These are phyloP conservation scores for Limnephilus marmoratus DNA, from an alignment of 2,888 invertebrate genomes.

Conservation along the genomic window DNA sequence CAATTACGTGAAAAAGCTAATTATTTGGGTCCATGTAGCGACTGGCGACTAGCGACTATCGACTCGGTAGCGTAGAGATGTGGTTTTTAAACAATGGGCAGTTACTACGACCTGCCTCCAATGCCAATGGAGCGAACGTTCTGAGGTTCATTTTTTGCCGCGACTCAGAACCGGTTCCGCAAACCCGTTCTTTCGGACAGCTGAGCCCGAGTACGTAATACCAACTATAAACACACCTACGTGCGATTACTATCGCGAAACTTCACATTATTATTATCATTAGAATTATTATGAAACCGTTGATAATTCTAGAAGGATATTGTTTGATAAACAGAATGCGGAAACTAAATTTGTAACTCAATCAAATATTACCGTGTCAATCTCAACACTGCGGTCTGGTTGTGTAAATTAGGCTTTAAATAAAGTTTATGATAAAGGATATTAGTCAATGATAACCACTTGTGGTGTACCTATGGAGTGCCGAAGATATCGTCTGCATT, in stretches of 20 bases:
- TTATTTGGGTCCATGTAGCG: neutral
- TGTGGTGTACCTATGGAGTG: neutral
- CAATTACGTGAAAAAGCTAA: neutral
- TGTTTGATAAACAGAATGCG: neutral
- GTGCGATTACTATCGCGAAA: neutral
- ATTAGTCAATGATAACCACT: neutral
- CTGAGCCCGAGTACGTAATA: neutral
- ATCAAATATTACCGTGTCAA: neutral
- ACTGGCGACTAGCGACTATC: neutral
- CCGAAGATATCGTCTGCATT: too few species aligned
- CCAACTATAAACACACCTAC: neutral
- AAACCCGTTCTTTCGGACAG: slow-evolving; percentile 2
- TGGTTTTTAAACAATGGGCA: neutral
- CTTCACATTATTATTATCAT: neutral
- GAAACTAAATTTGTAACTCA: neutral
- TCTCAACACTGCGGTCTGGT: neutral
- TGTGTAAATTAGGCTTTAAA: neutral
- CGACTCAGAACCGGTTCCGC: neutral
- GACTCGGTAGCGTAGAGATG: neutral
- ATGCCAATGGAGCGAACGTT: slow-evolving; percentile 2
- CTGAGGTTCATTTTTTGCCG: neutral
- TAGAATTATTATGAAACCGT: neutral
- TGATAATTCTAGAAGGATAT: neutral
- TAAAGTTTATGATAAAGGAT: neutral
- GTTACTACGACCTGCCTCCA: neutral